Conservation (phyloP, 30 jellyfish, hydroid and myxozoan species). For the Phacellophora camtschatica region DNA sequence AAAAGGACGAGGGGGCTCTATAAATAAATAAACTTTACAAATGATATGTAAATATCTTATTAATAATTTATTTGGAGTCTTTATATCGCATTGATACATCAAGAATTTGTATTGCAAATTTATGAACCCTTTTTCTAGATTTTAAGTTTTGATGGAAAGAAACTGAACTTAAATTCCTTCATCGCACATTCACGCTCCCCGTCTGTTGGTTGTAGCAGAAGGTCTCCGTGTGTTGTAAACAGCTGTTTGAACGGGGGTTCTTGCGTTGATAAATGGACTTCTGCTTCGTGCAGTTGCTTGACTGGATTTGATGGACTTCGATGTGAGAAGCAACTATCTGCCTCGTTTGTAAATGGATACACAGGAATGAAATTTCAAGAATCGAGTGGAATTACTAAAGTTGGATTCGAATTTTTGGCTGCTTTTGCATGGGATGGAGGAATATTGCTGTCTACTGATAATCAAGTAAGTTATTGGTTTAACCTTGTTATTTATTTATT, state of each 20-base stretch:
- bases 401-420: constrained; percentile 11
- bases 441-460: constrained; percentile 23
- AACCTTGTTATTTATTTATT: too few species aligned
- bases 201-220: constrained; percentile 24
- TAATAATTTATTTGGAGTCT: too few species aligned
- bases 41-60: too few species aligned
- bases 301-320: constrained; percentile 38
- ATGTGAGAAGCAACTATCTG: constrained; percentile 37
- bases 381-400: neutral
- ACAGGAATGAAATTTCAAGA: constrained; percentile 53
- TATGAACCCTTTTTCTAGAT: neutral
- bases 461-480: constrained; percentile 15
- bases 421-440: constrained; percentile 36
- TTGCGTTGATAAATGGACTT: constrained; percentile 52
- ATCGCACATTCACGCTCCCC: constrained; percentile 26
- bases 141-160: neutral
- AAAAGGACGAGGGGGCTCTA: too few species aligned
- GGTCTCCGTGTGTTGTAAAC: constrained; percentile 14
- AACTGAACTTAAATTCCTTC: neutral
- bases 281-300: constrained; percentile 53
- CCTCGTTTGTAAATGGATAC: neutral
- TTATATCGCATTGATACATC: too few species aligned
- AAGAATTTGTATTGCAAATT: too few species aligned
- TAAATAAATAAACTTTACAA: too few species aligned
- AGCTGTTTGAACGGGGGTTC: constrained; percentile 47